Evolutionary conservation across 2,888 invertebrate genomes (phyloP), one percentile per base, ranked within the genome.

Genomic region (Standfussiana lucernea): DNA sequence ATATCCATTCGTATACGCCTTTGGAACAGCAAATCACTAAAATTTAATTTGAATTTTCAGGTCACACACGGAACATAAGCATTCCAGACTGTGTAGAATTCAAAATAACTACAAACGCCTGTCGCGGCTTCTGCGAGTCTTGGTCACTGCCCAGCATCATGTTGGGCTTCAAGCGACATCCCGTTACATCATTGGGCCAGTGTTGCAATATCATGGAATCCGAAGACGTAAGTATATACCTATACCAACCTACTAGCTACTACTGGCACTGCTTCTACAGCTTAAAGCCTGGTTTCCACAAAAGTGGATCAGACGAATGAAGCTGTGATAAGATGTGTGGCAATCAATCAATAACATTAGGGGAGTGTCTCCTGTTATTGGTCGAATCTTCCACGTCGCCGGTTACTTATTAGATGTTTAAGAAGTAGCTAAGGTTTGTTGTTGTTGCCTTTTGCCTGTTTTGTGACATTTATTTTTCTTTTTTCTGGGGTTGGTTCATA

Each of bases 141-240:
- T 98, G 98, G 97, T 98, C 99, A 3, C 97, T 98, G 65, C 99
- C 99, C 0, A 98, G 98, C 84, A 96, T 97, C 80, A 96, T 96
- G 95, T 88, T 96, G 65, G 96, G 96, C 15, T 95, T 95, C 87
- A 96, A 97, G 77, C 91, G 96, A 56, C 96, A 98, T 89, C 97
- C 97, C 1, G 97, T 98, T 76, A 98, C 98, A 3, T 98, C 98
- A 1, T 97, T 98, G 53, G 99, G 98, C 18, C 98, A 99, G 92
- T 99, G 99, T 94, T 99, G 99, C 94, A 98, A 98, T 93, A 99
- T 99, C 90, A 98, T 98, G 98, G 98, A 98, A 89, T 98, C 98
- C 0, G 98, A 98, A 95, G 98, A 98, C 91, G 98, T 98, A 92
- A 97, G 97, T 91, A 72, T n/a, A n/a, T n/a, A n/a, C n/a, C n/a